Conservation (phyloP, 2,113 vertebrate genomes). For the Oreochromis spilurus region DNA sequence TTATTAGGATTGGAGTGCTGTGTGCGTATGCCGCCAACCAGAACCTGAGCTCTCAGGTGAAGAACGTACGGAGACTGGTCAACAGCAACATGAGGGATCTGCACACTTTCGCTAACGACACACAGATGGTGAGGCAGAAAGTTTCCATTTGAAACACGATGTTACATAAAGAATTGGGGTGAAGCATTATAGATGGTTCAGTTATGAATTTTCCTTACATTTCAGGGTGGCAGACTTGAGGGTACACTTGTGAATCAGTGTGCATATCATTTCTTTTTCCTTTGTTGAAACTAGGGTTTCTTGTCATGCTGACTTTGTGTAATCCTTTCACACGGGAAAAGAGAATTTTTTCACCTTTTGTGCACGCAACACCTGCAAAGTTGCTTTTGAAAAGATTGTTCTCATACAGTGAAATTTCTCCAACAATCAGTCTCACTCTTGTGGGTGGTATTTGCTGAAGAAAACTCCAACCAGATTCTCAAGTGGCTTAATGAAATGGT, state of each 20-base stretch:
- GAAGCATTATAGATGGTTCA: neutral
- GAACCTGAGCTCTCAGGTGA: slow-evolving; percentile 82
- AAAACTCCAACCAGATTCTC: neutral
- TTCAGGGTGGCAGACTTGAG: neutral
- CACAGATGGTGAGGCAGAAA: slow-evolving; percentile 76
- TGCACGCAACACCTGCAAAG: neutral
- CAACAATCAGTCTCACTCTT: neutral
- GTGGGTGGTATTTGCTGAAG: neutral
- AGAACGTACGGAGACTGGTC: slow-evolving; percentile 76
- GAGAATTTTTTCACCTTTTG: neutral
- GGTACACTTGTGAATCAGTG: neutral
- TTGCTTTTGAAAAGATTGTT: neutral
- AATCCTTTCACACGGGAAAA: neutral
- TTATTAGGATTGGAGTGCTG: slow-evolving; percentile 81
- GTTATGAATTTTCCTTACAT: neutral
- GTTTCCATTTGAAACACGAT: neutral
- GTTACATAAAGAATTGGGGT: neutral
- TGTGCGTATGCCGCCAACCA: slow-evolving; percentile 87
- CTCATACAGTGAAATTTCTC: neutral
- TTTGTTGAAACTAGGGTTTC: neutral
- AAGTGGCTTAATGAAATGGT: neutral
- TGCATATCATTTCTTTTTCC: neutral
- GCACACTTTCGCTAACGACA: slow-evolving; percentile 78
- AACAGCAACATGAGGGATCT: slow-evolving; percentile 91
- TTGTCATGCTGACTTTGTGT: neutral